These are phyloP conservation scores for Callimorpha dominula DNA, from an alignment of 2,888 invertebrate genomes.

Conservation along the genomic window DNA sequence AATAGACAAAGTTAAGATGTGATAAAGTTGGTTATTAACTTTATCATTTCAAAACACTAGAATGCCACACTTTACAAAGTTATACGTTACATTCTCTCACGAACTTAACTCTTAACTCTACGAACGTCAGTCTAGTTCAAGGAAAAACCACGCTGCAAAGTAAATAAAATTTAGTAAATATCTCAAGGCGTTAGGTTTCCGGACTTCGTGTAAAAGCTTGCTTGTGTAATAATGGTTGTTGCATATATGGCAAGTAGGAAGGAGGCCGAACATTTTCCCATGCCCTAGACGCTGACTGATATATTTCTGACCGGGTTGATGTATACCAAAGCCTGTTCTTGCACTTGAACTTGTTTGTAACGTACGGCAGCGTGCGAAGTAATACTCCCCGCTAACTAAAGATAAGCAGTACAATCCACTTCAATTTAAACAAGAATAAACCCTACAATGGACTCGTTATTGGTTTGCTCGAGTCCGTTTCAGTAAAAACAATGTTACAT, in stretches of 20 bases:
- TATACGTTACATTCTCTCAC: background rate
- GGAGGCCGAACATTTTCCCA: conserved; percentile 77
- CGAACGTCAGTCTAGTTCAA: conserved; percentile 9
- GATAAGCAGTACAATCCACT: conserved; percentile 47
- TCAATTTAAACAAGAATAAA: conserved; percentile 51
- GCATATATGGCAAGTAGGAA: conserved; percentile 81
- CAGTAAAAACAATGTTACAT: conserved; percentile 60
- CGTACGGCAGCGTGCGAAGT: conserved; percentile 51
- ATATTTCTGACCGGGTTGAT: conserved; percentile 73
- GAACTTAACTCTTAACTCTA: background rate
- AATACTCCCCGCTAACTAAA: conserved; percentile 48
- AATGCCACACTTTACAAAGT: background rate
- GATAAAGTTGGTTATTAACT: background rate
- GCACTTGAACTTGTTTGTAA: conserved; percentile 75
- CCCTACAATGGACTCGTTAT: conserved; percentile 56
- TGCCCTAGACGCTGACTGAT: conserved; percentile 73
- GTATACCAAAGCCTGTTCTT: conserved; percentile 70
- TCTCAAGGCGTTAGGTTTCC: conserved; percentile 41
- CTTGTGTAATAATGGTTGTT: conserved; percentile 61
- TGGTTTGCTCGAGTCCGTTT: conserved; percentile 49
- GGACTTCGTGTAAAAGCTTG: conserved; percentile 51
- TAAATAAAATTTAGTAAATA: conserved; percentile 39
- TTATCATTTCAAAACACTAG: background rate
- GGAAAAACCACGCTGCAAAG: conserved; percentile 17
- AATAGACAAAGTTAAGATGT: background rate